These are phyloP conservation scores for Eupeodes corollae DNA, from an alignment of 1,140 invertebrate genomes.

Conservation along the genomic window DNA sequence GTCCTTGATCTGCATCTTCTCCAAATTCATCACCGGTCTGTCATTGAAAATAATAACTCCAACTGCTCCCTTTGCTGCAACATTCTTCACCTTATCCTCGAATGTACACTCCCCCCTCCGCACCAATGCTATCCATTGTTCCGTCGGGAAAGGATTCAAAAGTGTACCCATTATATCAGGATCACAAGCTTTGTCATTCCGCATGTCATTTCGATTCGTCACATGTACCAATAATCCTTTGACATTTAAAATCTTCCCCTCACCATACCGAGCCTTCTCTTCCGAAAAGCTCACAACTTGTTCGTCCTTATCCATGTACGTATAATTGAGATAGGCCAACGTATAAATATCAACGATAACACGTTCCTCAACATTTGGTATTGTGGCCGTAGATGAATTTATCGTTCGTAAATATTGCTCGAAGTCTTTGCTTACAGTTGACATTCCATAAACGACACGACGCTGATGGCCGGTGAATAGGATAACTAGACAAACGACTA, in stretches of 20 bases:
- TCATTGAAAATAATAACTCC: slow-evolving; percentile 69
- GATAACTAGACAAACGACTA: slow-evolving; percentile 1
- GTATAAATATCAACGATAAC: slow-evolving; percentile 26
- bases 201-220: slow-evolving; percentile 38
- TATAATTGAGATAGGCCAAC: slow-evolving; percentile 31
- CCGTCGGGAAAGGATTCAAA: slow-evolving; percentile 40
- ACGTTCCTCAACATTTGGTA: slow-evolving; percentile 20
- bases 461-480: slow-evolving; percentile 7
- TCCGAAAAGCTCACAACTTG: slow-evolving; percentile 29
- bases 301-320: slow-evolving; percentile 19
- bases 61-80: slow-evolving; percentile 52
- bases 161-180: slow-evolving; percentile 44
- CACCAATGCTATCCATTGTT: slow-evolving; percentile 66
- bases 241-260: slow-evolving; percentile 48
- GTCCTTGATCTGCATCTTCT: slow-evolving; percentile 58
- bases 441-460: slow-evolving; percentile 30
- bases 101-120: slow-evolving; percentile 62
- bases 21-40: slow-evolving; percentile 47
- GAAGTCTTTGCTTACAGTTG: slow-evolving; percentile 31
- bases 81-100: slow-evolving; percentile 61
- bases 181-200: slow-evolving; percentile 53
- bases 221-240: slow-evolving; percentile 50
- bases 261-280: slow-evolving; percentile 58
- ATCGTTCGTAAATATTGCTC: slow-evolving; percentile 30
- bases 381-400: slow-evolving; percentile 20